Evolutionary conservation across 2,797 vertebrate genomes (phyloP).

Genomic region (Phoxinus dragarum): DNA sequence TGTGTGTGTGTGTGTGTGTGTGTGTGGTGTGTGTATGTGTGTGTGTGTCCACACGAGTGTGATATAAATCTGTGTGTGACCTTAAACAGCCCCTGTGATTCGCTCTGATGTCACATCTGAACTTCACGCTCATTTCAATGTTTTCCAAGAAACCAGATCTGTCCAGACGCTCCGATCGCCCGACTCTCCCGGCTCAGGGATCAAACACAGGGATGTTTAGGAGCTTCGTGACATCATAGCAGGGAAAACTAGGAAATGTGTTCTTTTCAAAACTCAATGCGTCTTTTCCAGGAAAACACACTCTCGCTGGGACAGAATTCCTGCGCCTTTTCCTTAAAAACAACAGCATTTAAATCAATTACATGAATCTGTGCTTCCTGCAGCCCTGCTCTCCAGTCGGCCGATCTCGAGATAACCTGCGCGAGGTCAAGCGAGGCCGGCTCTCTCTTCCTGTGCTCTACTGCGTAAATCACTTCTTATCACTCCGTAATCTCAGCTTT

Average conservation of each 20-base stretch:
- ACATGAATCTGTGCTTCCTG: neutral
- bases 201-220: neutral
- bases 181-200: neutral
- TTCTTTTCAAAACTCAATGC: neutral
- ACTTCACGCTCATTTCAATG: neutral
- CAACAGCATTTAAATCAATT: neutral
- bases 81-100: constrained; percentile 35
- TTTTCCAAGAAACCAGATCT: neutral
- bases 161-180: neutral
- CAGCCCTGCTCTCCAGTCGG: too few relatives aligned
- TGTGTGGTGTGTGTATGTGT: fast-evolving
- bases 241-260: neutral
- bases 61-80: neutral
- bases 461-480: constrained; percentile 14
- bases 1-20: fast-evolving
- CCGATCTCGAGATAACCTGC: neutral
- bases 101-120: constrained; percentile 35
- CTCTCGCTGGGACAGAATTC: neutral
- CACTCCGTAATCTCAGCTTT: constrained; percentile 12
- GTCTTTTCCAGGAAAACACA: too few relatives aligned
- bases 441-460: constrained; percentile 4
- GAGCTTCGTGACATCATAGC: neutral
- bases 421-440: constrained; percentile 2
- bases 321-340: neutral
- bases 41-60: too few relatives aligned